Base-by-base conservation (phyloP, 1,140 invertebrate species). In the Drosophila ercepeae region DNA sequence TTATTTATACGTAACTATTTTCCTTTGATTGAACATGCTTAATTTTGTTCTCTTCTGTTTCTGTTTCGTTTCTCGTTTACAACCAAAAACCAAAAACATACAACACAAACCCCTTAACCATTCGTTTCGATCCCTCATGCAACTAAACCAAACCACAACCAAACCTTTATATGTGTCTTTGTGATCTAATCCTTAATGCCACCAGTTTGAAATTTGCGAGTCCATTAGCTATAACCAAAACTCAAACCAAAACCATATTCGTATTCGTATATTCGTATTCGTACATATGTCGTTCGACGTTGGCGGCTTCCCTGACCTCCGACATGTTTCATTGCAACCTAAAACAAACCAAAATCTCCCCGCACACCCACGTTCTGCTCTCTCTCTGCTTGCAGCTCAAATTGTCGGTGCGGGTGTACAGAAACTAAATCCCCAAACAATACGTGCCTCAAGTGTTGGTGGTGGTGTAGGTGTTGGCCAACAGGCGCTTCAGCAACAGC, bases 361-460 rank as follows among this genome's bases (percentile, higher is more conserved):
- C 82, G 82, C 83, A 88, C 83, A 88, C 74, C 74, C 82, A 72
- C 69, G 77, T 88, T 86, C 58, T 88, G 77, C 77, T 86, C 78
- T 88, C 63, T 90, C 75, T 88, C 64, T 91, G 77, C 51, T 92
- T 92, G 68, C 86, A 94, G 94, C 94, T 92, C 94, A 94, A 92
- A 92, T 94, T 88, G 93, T 94, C 83, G 93, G 93, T 76, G 93
- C 94, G 48, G 93, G 93, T 65, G 93, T 94, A 52, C 94, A 95
- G 91, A 92, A 93, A 77, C 90, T 94, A 71, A 92, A 92, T 67
- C 93, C 94, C 75, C 94, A 94, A 91, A 93, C 92, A 81, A 92
- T 94, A 78, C 93, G 94, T 72, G 90, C 90, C 84, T 88, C 90
- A 78, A 57, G 81, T 65, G 64, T 77, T 75, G 78, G 83, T 84